A percentile compares a stretch with the other conserved stretches of the same genome.
These are phyloP conservation scores for Campoletis sonorensis DNA, from an alignment of 1,140 invertebrate genomes.

Conservation along the genomic window DNA sequence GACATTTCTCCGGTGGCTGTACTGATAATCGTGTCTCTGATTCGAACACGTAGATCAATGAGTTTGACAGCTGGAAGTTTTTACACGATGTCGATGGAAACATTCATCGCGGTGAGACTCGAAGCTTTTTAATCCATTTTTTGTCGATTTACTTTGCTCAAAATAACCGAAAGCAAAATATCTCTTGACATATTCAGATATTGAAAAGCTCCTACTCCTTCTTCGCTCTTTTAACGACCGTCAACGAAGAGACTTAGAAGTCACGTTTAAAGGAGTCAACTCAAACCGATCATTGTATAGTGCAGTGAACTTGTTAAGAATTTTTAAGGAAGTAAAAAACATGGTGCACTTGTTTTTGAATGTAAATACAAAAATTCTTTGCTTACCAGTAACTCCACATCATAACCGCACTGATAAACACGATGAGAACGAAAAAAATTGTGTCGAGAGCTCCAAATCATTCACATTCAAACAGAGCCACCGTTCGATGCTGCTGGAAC, in stretches of 20 bases:
- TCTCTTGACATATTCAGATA: too few species aligned
- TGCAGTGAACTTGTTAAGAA: neutral
- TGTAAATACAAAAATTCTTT: constrained; percentile 10
- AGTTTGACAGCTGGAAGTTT: constrained; percentile 47
- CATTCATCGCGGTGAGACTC: constrained; percentile 47
- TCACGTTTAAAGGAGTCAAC: neutral
- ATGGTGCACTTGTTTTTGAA: neutral
- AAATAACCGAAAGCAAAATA: too few species aligned
- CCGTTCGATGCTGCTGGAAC: constrained; percentile 56
- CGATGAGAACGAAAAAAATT: constrained; percentile 67
- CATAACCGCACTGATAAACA: constrained; percentile 64
- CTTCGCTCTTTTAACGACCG: neutral
- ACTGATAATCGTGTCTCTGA: constrained; percentile 44
- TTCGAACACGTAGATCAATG: constrained; percentile 44
- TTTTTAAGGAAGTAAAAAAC: neutral
- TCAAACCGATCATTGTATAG: neutral
- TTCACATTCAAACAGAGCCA: constrained; percentile 69
- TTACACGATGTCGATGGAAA: constrained; percentile 50
- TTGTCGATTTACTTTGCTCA: neutral
- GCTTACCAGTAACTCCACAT: constrained; percentile 71
- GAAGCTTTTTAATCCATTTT: neutral
- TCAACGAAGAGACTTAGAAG: constrained; percentile 30
- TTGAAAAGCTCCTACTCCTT: neutral
- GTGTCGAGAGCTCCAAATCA: constrained; percentile 68
- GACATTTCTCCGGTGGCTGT: constrained; percentile 6